A percentile compares a stretch with the other conserved stretches of the same genome.
These are phyloP conservation scores for Aegypius monachus DNA, from an alignment of 2,113 vertebrate species.

Conservation along the genomic window DNA sequence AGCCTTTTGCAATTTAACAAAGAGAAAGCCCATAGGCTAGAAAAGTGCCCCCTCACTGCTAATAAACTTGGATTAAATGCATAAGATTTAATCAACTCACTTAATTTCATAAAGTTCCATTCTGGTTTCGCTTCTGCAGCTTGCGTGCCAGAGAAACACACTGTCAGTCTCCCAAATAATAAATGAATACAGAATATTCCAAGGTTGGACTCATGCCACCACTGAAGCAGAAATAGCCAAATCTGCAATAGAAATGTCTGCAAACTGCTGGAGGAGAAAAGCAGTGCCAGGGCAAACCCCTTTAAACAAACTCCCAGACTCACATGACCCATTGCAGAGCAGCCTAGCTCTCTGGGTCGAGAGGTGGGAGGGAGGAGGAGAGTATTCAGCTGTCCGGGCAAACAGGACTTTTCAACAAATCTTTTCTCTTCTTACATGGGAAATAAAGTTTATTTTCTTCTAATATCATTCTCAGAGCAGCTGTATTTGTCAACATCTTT, in stretches of 20 bases:
- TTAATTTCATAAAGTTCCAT: conserved; percentile 17
- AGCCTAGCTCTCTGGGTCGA: background rate
- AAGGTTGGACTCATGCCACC: background rate
- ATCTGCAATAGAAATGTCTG: background rate
- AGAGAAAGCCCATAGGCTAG: background rate
- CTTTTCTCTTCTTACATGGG: background rate
- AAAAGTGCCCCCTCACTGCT: background rate
- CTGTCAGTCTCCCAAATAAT: conserved; percentile 33
- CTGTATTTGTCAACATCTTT: background rate
- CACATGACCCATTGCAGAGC: background rate
- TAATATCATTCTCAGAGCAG: background rate
- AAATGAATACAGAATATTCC: conserved; percentile 14
- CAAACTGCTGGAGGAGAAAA: background rate
- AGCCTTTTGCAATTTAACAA: background rate
- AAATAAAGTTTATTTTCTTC: background rate
- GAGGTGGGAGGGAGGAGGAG: background rate
- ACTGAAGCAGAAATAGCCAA: background rate
- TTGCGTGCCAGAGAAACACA: background rate
- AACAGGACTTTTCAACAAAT: background rate
- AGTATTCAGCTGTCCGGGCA: background rate
- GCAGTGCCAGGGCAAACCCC: background rate
- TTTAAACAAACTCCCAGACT: background rate
- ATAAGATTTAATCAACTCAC: background rate
- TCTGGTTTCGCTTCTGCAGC: background rate
- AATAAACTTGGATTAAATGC: conserved; percentile 14